A percentile compares a stretch with the other conserved stretches of the same genome.
phyloP scores from a whole-genome alignment of 1,140 invertebrate species.

The Dendroctonus valens region DNA sequence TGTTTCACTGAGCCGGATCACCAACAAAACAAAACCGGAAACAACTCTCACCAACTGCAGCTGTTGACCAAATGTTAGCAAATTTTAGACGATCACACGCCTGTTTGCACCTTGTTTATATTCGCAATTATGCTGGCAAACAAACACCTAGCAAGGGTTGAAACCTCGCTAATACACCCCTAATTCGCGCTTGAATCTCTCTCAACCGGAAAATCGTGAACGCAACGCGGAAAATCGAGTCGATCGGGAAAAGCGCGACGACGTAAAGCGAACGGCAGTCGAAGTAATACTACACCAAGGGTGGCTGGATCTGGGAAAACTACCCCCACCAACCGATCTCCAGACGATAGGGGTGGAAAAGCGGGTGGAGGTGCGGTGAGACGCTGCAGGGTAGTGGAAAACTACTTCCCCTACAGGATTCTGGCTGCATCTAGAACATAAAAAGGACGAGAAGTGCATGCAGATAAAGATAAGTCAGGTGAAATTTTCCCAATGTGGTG shows the following conservation, averaged over 20 bases:
- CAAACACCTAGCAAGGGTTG: neutral
- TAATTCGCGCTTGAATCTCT: neutral
- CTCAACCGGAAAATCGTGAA: neutral
- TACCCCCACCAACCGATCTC: slow-evolving; percentile 24
- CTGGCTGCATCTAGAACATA: slow-evolving; percentile 25
- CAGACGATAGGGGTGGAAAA: slow-evolving; percentile 15
- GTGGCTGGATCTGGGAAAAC: slow-evolving; percentile 35
- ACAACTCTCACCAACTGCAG: too few relatives aligned
- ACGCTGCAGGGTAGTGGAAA: slow-evolving; percentile 8
- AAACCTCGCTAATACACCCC: slow-evolving; percentile 7
- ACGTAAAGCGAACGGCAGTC: slow-evolving; percentile 13
- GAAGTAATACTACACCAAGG: slow-evolving; percentile 29
- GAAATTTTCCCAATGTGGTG: neutral
- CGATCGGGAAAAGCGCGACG: neutral
- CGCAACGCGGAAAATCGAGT: slow-evolving; percentile 1
- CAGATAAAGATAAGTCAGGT: slow-evolving; percentile 4
- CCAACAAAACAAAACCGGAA: too few relatives aligned
- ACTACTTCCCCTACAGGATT: slow-evolving; percentile 4
- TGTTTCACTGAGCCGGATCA: too few relatives aligned
- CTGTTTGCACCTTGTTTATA: too few relatives aligned
- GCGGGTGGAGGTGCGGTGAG: slow-evolving; percentile 7
- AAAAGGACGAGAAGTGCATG: slow-evolving; percentile 31
- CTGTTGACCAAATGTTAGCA: too few relatives aligned
- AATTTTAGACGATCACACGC: too few relatives aligned
- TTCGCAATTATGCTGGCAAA: too few relatives aligned